Percentiles rank a stretch among this genome's conserved stretches.
These are phyloP conservation scores for Mus minutoides DNA, from an alignment of 2,797 vertebrate genomes.

Conservation along the genomic window DNA sequence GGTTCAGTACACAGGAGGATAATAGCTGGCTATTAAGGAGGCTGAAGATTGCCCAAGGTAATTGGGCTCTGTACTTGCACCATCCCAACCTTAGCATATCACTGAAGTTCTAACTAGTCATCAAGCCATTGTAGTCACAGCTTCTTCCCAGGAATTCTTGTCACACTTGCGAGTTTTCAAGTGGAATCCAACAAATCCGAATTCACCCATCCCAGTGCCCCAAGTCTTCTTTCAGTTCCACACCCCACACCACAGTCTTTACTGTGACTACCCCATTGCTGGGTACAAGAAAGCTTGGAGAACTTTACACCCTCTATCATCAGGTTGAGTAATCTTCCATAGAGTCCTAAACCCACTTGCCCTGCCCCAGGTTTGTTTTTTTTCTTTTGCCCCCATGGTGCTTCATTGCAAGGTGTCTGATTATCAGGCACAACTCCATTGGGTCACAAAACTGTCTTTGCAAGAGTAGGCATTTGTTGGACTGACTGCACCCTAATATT, in stretches of 20 bases:
- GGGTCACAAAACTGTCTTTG: neutral
- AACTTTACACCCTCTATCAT: too few species aligned
- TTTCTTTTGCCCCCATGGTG: too few species aligned
- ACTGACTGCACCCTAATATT: neutral
- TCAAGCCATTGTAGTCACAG: neutral
- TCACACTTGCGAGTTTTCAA: neutral
- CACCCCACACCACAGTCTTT: neutral
- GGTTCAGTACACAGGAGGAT: neutral
- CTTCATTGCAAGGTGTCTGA: neutral
- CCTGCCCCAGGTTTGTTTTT: too few species aligned
- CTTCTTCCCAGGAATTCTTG: neutral
- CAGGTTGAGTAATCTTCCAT: neutral
- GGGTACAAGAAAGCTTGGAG: neutral
- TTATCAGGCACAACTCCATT: neutral
- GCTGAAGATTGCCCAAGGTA: neutral
- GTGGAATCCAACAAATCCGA: neutral
- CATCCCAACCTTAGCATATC: neutral
- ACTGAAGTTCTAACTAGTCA: neutral
- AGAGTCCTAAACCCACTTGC: neutral
- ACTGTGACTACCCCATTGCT: neutral
- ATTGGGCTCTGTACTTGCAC: neutral
- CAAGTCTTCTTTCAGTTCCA: neutral
- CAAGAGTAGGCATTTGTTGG: neutral
- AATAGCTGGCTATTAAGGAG: neutral
- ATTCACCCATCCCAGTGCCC: neutral